These are phyloP conservation scores for Colletes latitarsis DNA, from an alignment of 1,140 invertebrate species.

Conservation along the genomic window DNA sequence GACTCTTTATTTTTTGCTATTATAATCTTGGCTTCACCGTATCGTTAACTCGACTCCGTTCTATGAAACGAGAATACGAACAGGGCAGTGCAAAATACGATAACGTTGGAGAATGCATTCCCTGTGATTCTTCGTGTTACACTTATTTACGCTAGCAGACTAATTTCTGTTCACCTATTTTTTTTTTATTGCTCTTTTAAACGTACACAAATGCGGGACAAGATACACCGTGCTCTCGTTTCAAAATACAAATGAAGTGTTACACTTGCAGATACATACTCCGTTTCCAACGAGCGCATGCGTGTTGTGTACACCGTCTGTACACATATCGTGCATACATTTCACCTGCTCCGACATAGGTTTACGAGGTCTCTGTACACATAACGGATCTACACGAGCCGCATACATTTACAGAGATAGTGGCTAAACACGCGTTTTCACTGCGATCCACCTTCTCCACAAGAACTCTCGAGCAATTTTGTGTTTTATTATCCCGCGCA, in stretches of 20 bases:
- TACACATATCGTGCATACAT: constrained; percentile 1
- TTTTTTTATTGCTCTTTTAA: background rate
- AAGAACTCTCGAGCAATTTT: background rate
- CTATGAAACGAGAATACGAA: background rate
- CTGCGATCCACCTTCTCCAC: background rate
- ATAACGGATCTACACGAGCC: background rate
- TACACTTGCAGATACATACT: background rate
- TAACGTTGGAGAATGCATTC: background rate
- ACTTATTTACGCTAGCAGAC: background rate
- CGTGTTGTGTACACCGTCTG: constrained; percentile 4
- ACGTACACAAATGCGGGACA: background rate
- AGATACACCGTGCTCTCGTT: constrained; percentile 10
- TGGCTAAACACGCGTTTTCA: constrained; percentile 8
- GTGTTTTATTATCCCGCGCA: background rate
- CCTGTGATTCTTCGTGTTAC: background rate
- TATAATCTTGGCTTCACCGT: background rate
- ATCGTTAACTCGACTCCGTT: background rate
- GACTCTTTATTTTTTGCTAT: background rate
- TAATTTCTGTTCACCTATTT: background rate
- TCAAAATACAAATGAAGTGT: constrained; percentile 8
- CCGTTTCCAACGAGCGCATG: background rate
- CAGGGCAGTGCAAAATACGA: background rate
- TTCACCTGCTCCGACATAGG: constrained; percentile 9
- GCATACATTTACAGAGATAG: constrained; percentile 11
- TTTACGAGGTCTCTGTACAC: constrained; percentile 16